Conservation (phyloP, 2,113 vertebrate genomes). For the Ifrita kowaldi region DNA sequence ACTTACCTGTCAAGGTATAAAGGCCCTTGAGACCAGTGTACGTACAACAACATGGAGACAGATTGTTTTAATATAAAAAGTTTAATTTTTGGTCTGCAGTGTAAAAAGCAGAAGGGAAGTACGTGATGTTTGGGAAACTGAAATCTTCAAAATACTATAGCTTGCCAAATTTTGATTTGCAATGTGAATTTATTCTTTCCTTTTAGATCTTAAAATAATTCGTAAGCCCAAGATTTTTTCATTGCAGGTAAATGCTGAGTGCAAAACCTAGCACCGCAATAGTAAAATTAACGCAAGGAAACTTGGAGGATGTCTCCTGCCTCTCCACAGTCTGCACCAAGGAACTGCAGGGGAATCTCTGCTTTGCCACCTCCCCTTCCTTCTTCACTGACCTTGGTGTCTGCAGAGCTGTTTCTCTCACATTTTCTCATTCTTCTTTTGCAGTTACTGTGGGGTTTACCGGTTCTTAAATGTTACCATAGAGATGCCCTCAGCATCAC, state of each 20-base stretch:
- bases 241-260: neutral
- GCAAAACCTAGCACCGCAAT: neutral
- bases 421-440: neutral
- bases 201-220: neutral
- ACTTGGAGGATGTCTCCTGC: neutral
- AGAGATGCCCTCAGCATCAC: fast-evolving
- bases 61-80: neutral
- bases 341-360: neutral
- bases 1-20: neutral
- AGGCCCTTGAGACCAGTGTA: neutral
- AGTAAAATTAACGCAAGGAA: neutral
- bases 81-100: neutral
- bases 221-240: neutral
- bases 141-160: neutral
- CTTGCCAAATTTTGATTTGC: neutral
- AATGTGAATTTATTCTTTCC: neutral
- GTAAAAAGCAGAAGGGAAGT: neutral
- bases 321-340: neutral
- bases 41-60: neutral
- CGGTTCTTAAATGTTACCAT: neutral
- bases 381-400: neutral
- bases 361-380: fast-evolving
- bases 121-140: neutral
- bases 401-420: neutral
- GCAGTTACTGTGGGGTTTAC: neutral